Percentiles rank a stretch among this genome's conserved stretches.
phyloP scores from a whole-genome alignment of 2,797 vertebrate genomes.

The Tapirus indicus region DNA sequence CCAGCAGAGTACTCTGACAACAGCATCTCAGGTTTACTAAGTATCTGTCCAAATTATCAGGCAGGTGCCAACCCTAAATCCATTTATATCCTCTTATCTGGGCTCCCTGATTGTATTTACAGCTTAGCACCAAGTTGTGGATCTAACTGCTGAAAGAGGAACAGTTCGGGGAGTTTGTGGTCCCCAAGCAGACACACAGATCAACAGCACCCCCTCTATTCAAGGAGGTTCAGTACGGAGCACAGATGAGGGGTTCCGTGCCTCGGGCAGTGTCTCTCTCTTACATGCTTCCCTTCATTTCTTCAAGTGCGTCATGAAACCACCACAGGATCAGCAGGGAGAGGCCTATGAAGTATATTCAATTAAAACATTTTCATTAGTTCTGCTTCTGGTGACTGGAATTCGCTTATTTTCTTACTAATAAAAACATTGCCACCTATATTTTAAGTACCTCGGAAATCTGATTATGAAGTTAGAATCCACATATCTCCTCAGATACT shows the following conservation, averaged over 20 bases:
- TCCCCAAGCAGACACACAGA: not conserved
- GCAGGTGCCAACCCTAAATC: not conserved
- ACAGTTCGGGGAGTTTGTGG: not conserved
- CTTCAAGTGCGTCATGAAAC: constrained; percentile 24
- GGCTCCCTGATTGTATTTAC: not conserved
- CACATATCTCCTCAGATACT: not conserved
- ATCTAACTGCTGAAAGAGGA: not conserved
- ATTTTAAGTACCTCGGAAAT: constrained; percentile 36
- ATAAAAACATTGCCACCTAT: not conserved
- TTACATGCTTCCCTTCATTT: not conserved
- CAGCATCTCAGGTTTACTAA: not conserved
- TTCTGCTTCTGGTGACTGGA: constrained; percentile 20
- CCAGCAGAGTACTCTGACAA: not conserved
- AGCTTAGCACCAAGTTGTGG: not conserved
- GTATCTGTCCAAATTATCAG: not conserved
- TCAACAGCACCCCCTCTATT: not conserved
- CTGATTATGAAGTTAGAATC: constrained; percentile 1
- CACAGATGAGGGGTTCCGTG: fast-evolving
- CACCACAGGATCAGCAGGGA: not conserved
- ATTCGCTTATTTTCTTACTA: constrained; percentile 4
- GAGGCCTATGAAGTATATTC: not conserved
- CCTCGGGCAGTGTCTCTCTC: not conserved
- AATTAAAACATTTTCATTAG: not conserved
- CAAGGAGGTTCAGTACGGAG: not conserved
- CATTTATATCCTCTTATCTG: not conserved